These are phyloP conservation scores for Diadophis punctatus DNA, from an alignment of 2,113 vertebrate species.

Conservation along the genomic window DNA sequence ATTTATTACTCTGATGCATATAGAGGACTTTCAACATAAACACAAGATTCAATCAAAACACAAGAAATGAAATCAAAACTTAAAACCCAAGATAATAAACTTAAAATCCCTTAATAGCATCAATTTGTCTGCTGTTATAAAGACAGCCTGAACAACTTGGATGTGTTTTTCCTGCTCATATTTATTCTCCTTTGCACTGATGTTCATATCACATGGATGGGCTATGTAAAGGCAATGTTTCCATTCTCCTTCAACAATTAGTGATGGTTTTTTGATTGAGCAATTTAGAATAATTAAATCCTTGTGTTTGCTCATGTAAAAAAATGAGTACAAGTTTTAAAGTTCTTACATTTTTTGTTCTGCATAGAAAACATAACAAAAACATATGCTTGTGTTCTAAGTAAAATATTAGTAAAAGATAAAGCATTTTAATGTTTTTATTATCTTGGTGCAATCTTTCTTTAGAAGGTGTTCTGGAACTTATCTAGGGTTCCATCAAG, in stretches of 20 bases:
- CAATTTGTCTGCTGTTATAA: background rate
- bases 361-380: background rate
- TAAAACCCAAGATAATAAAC: background rate
- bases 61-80: background rate
- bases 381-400: background rate
- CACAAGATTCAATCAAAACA: background rate
- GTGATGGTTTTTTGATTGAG: background rate
- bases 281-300: background rate
- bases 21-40: background rate
- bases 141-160: background rate
- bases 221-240: background rate
- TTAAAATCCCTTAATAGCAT: background rate
- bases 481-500: background rate
- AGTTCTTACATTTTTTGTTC: background rate
- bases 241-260: constrained; percentile 15
- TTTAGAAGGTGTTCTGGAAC: background rate
- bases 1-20: background rate
- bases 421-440: background rate
- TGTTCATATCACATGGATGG: constrained; percentile 1
- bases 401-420: background rate
- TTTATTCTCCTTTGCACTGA: background rate
- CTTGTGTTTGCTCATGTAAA: background rate
- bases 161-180: background rate
- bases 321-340: background rate
- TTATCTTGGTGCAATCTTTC: background rate